A percentile compares a stretch with the other conserved stretches of the same genome.
These are phyloP conservation scores for Stictonetta naevosa DNA, from an alignment of 2,113 vertebrate genomes.

Conservation along the genomic window DNA sequence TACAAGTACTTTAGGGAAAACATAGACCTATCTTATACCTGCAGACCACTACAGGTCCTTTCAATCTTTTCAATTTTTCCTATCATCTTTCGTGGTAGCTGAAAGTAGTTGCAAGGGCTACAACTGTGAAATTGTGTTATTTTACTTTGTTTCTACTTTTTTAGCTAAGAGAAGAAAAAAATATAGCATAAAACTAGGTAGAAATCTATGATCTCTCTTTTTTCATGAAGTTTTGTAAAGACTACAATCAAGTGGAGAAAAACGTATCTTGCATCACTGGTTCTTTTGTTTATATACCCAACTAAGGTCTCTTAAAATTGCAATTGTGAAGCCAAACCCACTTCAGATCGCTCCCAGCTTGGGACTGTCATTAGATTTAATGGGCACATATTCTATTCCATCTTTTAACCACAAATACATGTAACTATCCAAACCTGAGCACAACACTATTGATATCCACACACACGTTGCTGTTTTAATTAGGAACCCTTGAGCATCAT, in stretches of 20 bases:
- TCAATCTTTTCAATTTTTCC: not conserved
- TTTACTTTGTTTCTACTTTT: not conserved
- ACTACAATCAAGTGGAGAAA: not conserved
- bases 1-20: not conserved
- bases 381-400: not conserved
- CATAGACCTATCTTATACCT: not conserved
- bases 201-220: not conserved
- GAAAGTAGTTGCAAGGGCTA: not conserved
- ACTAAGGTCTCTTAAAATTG: not conserved
- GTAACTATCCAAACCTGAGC: not conserved
- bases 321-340: not conserved
- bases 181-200: not conserved
- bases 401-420: not conserved
- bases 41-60: not conserved
- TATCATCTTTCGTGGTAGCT: not conserved
- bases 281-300: not conserved
- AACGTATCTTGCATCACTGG: not conserved
- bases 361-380: not conserved
- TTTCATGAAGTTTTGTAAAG: not conserved
- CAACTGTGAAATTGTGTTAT: not conserved
- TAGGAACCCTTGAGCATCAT: too few relatives aligned
- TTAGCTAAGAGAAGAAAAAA: not conserved
- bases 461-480: not conserved
- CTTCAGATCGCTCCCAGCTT: not conserved
- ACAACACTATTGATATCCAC: not conserved